phyloP scores from a whole-genome alignment of 2,113 vertebrate genomes.

The Daubentonia madagascariensis region DNA sequence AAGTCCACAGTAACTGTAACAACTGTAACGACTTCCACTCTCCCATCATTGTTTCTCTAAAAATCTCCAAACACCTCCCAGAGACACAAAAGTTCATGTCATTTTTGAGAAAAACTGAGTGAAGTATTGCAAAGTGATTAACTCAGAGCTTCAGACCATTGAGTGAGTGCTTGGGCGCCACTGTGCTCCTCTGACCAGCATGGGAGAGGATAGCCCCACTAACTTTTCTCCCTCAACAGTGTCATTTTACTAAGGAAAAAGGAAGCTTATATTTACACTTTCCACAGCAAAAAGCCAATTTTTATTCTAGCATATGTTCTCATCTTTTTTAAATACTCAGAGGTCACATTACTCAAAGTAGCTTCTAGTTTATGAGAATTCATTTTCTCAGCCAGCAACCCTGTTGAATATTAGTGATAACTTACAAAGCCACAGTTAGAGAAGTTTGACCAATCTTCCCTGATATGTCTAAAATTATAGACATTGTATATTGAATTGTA shows the following conservation, averaged over 20 bases:
- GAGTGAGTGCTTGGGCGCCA: rapidly evolving
- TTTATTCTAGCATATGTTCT: neutral
- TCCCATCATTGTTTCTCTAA: neutral
- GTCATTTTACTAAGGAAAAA: neutral
- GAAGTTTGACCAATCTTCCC: neutral
- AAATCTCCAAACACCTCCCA: neutral
- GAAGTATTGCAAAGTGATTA: too few relatives aligned
- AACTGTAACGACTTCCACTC: neutral
- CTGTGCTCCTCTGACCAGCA: rapidly evolving
- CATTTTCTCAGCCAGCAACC: neutral
- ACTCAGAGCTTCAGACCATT: rapidly evolving
- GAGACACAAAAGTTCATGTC: neutral
- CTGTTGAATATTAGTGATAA: neutral
- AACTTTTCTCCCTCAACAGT: neutral
- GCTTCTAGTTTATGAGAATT: neutral
- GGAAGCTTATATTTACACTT: neutral
- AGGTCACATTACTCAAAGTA: neutral
- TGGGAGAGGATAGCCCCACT: neutral
- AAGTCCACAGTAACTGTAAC: neutral
- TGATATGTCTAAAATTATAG: neutral
- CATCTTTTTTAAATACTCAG: neutral
- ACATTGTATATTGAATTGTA: neutral
- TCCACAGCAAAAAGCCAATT: neutral
- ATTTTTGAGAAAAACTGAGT: neutral
- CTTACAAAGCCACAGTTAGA: neutral